phyloP scores from a whole-genome alignment of 2,113 vertebrate genomes.

The Sialia sialis region DNA sequence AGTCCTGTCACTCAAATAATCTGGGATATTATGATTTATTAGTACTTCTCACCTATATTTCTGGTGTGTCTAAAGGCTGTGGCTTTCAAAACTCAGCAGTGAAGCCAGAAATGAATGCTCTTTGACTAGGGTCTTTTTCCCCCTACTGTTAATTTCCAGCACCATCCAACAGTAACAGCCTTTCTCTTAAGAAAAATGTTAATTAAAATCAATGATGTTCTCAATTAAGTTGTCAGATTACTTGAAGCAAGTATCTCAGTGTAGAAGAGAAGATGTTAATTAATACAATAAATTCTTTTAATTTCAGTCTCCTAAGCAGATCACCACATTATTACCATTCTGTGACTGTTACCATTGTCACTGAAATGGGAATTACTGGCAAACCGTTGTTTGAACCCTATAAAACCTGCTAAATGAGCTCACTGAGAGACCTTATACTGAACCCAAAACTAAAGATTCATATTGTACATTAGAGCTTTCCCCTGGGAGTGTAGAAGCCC shows the following conservation, averaged over 20 bases:
- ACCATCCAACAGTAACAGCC: not conserved
- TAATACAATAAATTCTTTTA: conserved; percentile 23
- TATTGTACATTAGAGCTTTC: not conserved
- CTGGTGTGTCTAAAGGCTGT: not conserved
- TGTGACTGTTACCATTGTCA: not conserved
- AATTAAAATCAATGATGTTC: conserved; percentile 21
- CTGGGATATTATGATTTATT: not conserved
- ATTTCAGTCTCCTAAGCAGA: not conserved
- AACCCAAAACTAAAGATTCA: not conserved
- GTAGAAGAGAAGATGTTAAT: not conserved
- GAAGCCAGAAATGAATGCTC: not conserved
- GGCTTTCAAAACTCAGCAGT: not conserved
- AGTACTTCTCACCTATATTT: not conserved
- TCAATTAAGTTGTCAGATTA: conserved; percentile 8
- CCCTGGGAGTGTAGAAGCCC: not conserved
- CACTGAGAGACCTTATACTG: not conserved
- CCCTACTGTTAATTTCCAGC: not conserved
- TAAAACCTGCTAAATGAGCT: not conserved
- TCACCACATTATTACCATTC: not conserved
- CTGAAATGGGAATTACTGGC: not conserved
- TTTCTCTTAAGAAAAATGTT: conserved; percentile 25
- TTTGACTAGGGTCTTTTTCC: not conserved
- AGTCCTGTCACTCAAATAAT: not conserved
- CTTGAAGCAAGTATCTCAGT: not conserved
- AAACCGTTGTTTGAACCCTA: not conserved